Evolutionary conservation across 2,888 invertebrate genomes (phyloP).

Genomic region (Druceiella hillmani): DNA sequence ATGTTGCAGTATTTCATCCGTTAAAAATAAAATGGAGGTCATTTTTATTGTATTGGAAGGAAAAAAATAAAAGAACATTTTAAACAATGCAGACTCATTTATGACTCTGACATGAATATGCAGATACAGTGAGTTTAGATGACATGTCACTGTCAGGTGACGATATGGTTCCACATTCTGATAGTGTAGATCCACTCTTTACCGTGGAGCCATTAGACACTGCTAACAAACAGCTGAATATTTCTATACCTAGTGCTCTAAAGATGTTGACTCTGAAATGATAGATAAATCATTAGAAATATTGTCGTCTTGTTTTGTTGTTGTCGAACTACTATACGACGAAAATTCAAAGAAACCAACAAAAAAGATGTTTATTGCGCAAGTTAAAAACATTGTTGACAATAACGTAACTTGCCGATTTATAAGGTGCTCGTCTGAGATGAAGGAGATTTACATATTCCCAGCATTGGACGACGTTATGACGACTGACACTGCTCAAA

Average conservation of each 20-base stretch:
- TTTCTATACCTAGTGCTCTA: slow-evolving; percentile 7
- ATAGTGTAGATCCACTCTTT: slow-evolving; percentile 2
- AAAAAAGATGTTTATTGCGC: slow-evolving; percentile 2
- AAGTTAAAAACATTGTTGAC: slow-evolving; percentile 3
- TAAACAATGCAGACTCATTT: slow-evolving; percentile 3
- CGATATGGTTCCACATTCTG: no score
- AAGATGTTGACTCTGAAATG: slow-evolving; percentile 6
- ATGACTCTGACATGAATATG: neutral
- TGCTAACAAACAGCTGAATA: slow-evolving; percentile 3
- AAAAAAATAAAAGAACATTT: slow-evolving; percentile 2
- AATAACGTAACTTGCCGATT: slow-evolving; percentile 2
- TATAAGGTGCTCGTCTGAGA: slow-evolving; percentile 1
- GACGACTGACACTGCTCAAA: slow-evolving; percentile 3
- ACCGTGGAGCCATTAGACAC: neutral
- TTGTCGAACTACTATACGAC: slow-evolving; percentile 3
- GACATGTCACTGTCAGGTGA: neutral
- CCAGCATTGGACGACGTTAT: slow-evolving; percentile 2
- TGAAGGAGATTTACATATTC: slow-evolving; percentile 3
- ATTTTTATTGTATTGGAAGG: no score
- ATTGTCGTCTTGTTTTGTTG: neutral
- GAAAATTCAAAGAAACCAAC: slow-evolving; percentile 5
- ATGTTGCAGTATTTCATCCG: slow-evolving; percentile 7
- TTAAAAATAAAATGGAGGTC: no score
- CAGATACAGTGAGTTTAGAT: slow-evolving; percentile 2
- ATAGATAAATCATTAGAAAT: slow-evolving; percentile 4